Conservation (phyloP, 2,113 vertebrate species). For the Copsychus sechellarum region DNA sequence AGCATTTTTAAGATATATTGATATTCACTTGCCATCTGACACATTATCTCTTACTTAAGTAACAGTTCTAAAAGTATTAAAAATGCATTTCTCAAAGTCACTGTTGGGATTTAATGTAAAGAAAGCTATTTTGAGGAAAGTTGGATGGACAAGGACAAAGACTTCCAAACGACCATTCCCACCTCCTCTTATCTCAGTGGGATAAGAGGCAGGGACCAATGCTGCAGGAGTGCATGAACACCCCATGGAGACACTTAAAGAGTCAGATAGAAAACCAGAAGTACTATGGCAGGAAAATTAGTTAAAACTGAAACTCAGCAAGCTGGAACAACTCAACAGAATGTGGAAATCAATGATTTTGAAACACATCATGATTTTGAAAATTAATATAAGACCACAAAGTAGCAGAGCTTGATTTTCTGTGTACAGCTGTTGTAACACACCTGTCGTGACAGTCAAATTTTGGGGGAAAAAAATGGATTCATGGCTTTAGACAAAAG, state of each 20-base stretch:
- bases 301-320: not conserved
- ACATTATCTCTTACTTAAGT: not conserved
- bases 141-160: not conserved
- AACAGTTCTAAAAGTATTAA: not conserved
- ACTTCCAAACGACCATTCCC: not conserved
- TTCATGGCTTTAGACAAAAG: not conserved
- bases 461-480: not conserved
- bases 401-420: not conserved
- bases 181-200: not conserved
- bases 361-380: fast-evolving
- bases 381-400: not conserved
- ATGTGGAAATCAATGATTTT: not conserved
- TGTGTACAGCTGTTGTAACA: not conserved
- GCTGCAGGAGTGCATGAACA: not conserved
- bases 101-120: not conserved
- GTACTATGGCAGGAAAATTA: not conserved
- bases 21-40: not conserved
- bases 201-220: not conserved
- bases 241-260: not conserved
- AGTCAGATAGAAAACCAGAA: not conserved
- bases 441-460: not conserved
- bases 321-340: not conserved
- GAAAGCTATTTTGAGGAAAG: not conserved
- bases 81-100: not conserved
- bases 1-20: not conserved